Conservation (phyloP, 2,797 vertebrate species). For the Schizothorax lantsangensis region DNA sequence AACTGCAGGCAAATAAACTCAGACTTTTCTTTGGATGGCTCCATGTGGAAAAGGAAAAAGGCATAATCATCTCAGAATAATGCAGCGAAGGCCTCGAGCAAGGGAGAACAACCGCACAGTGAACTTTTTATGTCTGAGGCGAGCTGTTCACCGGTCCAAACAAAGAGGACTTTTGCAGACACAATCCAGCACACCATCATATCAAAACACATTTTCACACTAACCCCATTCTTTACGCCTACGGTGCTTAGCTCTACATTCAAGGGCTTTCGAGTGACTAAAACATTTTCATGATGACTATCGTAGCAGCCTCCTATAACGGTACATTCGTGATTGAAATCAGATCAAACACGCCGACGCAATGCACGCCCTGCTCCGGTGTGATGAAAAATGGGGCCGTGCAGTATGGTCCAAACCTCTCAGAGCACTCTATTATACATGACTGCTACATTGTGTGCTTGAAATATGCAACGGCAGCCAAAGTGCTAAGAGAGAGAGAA, state of each 20-base stretch:
- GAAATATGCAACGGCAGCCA: constrained; percentile 58
- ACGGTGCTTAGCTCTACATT: constrained; percentile 26
- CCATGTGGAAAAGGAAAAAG: constrained; percentile 27
- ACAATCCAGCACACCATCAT: constrained; percentile 27
- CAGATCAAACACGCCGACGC: constrained; percentile 1
- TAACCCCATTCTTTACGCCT: constrained; percentile 16
- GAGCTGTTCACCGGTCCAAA: constrained; percentile 12
- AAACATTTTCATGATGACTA: constrained; percentile 27
- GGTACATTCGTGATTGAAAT: neutral
- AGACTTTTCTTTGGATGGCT: constrained; percentile 27
- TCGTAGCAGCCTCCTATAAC: neutral
- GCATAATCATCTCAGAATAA: constrained; percentile 32
- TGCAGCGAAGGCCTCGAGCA: constrained; percentile 3
- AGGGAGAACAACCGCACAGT: constrained; percentile 22
- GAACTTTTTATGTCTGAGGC: constrained; percentile 15
- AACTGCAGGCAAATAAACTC: constrained; percentile 11
- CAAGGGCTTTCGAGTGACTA: neutral
- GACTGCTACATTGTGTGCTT: constrained; percentile 49
- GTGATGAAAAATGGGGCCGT: neutral
- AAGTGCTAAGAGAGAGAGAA: constrained; percentile 38
- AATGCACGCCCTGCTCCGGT: constrained; percentile 17
- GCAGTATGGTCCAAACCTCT: constrained; percentile 6
- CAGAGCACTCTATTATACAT: constrained; percentile 55
- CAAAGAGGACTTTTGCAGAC: constrained; percentile 25
- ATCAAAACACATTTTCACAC: constrained; percentile 35